Percentiles rank a stretch among this genome's conserved stretches.
phyloP scores from a whole-genome alignment of 2,113 vertebrate genomes.

The Oncorhynchus masou region DNA sequence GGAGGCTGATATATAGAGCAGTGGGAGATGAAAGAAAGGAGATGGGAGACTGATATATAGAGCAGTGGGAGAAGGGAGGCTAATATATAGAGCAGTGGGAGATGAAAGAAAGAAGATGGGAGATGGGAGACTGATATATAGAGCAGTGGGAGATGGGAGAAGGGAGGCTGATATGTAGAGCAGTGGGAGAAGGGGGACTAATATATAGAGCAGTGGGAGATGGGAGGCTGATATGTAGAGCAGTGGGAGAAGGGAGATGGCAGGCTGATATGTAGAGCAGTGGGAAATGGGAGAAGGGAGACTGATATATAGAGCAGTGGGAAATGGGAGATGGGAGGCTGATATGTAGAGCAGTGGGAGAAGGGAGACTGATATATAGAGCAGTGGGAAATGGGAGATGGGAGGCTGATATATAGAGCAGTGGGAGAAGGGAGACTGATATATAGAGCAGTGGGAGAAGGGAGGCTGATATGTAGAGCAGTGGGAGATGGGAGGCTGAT shows the following conservation, averaged over 20 bases:
- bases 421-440: constrained; percentile 21
- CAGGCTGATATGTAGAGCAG: neutral
- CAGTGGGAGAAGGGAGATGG: constrained; percentile 14
- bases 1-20: neutral
- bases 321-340: neutral
- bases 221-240: neutral
- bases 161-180: neutral
- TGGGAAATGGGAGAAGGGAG: constrained; percentile 24
- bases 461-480: neutral
- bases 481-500: constrained; percentile 21
- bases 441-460: too few relatives aligned
- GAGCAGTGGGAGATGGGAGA: constrained; percentile 14
- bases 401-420: neutral
- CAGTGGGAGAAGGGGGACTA: constrained; percentile 4
- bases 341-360: constrained; percentile 7
- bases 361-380: too few relatives aligned
- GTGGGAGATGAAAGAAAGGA: constrained; percentile 10
- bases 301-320: too few relatives aligned
- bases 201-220: too few relatives aligned
- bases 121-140: neutral
- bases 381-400: too few relatives aligned
- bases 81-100: constrained; percentile 7
- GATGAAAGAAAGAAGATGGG: too few relatives aligned
- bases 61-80: constrained; percentile 12
- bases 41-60: neutral